Evolutionary conservation across 2,113 vertebrate species (phyloP), one percentile per base, ranked within the genome.

Genomic region (Corydoras maculifer): DNA sequence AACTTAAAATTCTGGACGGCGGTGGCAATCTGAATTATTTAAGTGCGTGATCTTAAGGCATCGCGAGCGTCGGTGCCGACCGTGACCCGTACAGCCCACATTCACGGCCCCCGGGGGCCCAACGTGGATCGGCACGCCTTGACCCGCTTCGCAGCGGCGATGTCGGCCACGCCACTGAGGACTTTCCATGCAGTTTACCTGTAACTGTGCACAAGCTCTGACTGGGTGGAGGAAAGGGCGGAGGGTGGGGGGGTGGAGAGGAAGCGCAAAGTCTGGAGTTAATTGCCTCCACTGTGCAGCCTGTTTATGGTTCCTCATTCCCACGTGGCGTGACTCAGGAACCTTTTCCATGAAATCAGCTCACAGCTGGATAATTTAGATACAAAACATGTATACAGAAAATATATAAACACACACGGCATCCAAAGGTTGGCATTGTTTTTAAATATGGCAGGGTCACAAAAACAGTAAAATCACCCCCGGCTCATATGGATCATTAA

Each of bases 41-140:
- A 88, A 89, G 89, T 87, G 79, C 86, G 79, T 84, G 86, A 86
- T 88, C 86, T 87, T 84, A 86, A 84, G 84, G 86, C 78, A 84
- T 86, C 86, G 85, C 78, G 79, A 82, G 80, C 83, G 82, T 87
- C 83, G 82, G 81, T 70, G 73, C 76, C 77, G 81, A 74, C 76
- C 72, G 8, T 77, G 80, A 77, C 80, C 82, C 81, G 63, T 70
- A 70, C 57, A 53, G 68, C 79, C 84, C 82, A 79, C 77, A 82
- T 87, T 78, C 80, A 75, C 76, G 77, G 18, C 18, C 78, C 85
- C 82, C 80, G 76, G 78, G 81, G 51, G 70, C 72, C 77, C 58
- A 54, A 32, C 78, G 78, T 84, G 75, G 60, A 85, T 86, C 80
- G 83, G 70, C 43, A 10, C 63, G 74, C 58, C 82, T 75, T 76